phyloP scores from a whole-genome alignment of 1,140 invertebrate species.

The Caenorhabditis briggsae region DNA sequence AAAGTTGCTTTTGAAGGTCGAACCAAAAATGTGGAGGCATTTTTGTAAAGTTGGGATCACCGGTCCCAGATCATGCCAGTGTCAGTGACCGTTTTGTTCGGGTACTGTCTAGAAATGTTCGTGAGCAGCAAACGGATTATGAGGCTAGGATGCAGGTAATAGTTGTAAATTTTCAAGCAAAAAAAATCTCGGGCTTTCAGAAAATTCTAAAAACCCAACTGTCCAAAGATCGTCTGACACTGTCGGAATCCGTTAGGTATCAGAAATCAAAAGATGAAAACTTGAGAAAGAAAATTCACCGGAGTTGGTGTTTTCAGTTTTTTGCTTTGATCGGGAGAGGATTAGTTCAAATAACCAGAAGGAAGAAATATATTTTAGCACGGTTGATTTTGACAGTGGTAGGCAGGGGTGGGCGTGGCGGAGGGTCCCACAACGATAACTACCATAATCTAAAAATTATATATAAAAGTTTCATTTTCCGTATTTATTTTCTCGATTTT shows the following conservation, averaged over 20 bases:
- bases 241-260: not conserved
- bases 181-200: not conserved
- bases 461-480: too few species aligned
- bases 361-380: conserved; percentile 16
- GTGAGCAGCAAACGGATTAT: not conserved
- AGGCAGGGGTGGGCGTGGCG: not conserved
- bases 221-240: not conserved
- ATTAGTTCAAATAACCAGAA: not conserved
- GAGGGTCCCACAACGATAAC: too few species aligned
- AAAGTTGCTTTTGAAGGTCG: conserved; percentile 89
- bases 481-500: too few species aligned
- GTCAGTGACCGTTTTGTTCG: conserved; percentile 21
- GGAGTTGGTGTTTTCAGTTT: conserved; percentile 17
- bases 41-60: not conserved
- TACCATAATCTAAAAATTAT: too few species aligned
- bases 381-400: conserved; percentile 22
- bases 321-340: not conserved
- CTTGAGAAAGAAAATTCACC: not conserved
- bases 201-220: not conserved
- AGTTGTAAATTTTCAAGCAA: not conserved
- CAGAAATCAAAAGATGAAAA: not conserved
- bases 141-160: not conserved
- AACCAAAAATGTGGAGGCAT: conserved; percentile 74
- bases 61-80: not conserved
- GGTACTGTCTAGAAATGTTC: not conserved